Base-by-base conservation (phyloP, 2,113 vertebrate genomes). In the Motacilla alba region DNA sequence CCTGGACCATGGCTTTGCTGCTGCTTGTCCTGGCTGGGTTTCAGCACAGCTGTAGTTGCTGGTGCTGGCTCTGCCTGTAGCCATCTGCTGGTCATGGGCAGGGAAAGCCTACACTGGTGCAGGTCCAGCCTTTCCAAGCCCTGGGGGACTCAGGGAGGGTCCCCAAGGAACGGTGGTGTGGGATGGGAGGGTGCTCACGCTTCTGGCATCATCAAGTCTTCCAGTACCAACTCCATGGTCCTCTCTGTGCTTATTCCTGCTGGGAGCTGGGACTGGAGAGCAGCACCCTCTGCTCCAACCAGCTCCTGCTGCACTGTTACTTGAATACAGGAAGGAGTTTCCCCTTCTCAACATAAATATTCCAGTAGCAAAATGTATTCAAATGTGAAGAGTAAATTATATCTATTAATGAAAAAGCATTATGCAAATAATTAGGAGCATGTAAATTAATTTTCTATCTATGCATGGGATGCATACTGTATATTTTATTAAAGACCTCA, bases 381-480 rank as follows among this genome's bases (percentile, higher is more conserved):
- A 94, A 94, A 96, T 90, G 69, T 86, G 97, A 90, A 93, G 91
- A 82, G 80, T 72, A 83, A 93, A 91, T 93, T 50, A 92, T 58
- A 44, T 90, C 79, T 92, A 90, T 66, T 94, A 82, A 95, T 77
- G 73, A 87, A 91, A 94, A 95, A 90, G 87, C 81, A 94, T 97
- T 97, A 97, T 96, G 96, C 96, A 97, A 97, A 94, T 81, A 88
- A 95, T 85, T 76, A 85, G 87, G 64, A 96, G 95, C 95, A 97
- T 97, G 96, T 96, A 96, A 84, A 97, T 87, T 88, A 94, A 94
- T 97, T 97, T 97, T 97, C 91, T 97, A 97, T 96, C 94, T 96
- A 96, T 97, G 97, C 96, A 97, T 97, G 96, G 90, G 81, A 95
- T 92, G 93, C 97, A 97, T 94, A 97, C 75, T 93, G 92, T 94